Base-by-base conservation (phyloP, 2,888 invertebrate genomes). In the Lomographa bimaculata region DNA sequence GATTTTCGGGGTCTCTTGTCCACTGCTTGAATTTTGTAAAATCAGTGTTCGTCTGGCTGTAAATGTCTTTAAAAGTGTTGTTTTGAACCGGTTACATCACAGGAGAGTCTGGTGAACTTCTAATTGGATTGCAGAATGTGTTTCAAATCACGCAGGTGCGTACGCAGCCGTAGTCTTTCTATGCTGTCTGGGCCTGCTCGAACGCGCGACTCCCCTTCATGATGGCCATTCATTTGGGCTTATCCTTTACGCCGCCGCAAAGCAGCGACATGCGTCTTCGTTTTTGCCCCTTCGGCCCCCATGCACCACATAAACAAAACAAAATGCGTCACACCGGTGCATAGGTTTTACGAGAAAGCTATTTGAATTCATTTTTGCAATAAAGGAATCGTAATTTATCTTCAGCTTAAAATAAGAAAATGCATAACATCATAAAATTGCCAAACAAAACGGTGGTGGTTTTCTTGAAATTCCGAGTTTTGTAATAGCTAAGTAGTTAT, bases 81-180 rank as follows among this genome's bases (percentile, higher is more conserved):
- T 74, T 79, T 81, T 76, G 63, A 60, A 71, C 66, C 71, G 71
- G 86, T 89, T 89, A 89, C 89, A 89, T 89, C 89, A 89, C 83
- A 74, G 77, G 71, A n/a, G 72, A 79, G 66, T 66, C 79, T 58
- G 63, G 66, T 68, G 71, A 78, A 75, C 61, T 73, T 82, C 76
- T 72, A 82, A 80, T 79, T 77, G 74, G 78, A 77, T 76, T 75
- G 72, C 77, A 79, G 80, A 79, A 89, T 89, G 87, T 81, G 72
- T 80, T 76, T 81, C 86, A 84, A 87, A 89, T 86, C 94, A 95
- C 95, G 95, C 95, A 96, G 95, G 96, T 96, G 96, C 96, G 96
- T 96, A 96, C 96, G 96, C 96, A 96, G 96, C 92, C 95, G 95
- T 95, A 94, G 92, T 93, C 93, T 92, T 90, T 91, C 92, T 92